Evolutionary conservation across 2,888 invertebrate species (phyloP).

Genomic region (Habrosyne pyritoides): DNA sequence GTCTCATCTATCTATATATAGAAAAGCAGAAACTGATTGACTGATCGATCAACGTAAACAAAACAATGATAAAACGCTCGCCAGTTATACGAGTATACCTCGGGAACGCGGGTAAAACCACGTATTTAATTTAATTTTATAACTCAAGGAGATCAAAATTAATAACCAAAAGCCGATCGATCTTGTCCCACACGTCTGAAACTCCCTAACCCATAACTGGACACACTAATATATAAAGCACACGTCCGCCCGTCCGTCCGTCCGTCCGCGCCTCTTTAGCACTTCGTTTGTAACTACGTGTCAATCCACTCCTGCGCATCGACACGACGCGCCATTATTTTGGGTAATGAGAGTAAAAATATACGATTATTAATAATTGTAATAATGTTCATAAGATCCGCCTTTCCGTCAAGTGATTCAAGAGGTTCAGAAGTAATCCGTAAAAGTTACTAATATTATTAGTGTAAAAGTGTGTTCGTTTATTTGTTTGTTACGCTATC

Average conservation of each 20-base stretch:
- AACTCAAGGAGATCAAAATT: not conserved
- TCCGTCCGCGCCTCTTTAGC: constrained; percentile 57
- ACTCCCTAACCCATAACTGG: not conserved
- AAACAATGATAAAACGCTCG: no score
- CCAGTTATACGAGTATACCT: no score
- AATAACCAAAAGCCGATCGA: not conserved
- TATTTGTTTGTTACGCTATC: no score
- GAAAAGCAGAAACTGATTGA: no score
- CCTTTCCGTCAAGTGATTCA: not conserved
- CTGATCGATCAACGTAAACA: no score
- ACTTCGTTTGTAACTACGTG: constrained; percentile 46
- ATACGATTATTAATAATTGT: not conserved
- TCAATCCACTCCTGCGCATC: constrained; percentile 46
- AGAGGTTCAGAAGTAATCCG: no score
- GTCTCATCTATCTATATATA: no score
- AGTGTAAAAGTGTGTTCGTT: no score
- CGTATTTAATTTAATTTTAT: no score
- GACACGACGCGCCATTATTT: constrained; percentile 11
- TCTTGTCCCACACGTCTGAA: not conserved
- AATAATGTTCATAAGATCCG: not conserved
- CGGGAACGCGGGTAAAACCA: no score
- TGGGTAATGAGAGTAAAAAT: constrained; percentile 6
- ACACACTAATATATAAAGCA: constrained; percentile 23
- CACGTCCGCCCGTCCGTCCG: constrained; percentile 13
- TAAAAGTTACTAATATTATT: no score